These are phyloP conservation scores for Erethizon dorsatum DNA, from an alignment of 2,797 vertebrate genomes.

Conservation along the genomic window DNA sequence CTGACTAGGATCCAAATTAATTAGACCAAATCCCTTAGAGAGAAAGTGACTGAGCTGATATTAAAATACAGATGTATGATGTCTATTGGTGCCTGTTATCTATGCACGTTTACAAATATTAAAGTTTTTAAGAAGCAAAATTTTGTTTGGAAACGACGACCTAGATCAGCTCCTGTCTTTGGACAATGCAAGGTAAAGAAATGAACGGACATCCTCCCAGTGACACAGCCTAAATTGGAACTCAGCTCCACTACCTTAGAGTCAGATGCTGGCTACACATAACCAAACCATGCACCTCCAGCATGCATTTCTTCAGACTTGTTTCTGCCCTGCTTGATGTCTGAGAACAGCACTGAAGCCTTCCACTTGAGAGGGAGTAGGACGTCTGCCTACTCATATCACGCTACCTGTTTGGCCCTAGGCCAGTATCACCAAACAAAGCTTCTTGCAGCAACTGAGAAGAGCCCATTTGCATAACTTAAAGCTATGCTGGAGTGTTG, in stretches of 20 bases:
- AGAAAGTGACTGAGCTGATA: background rate
- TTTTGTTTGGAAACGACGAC: constrained; percentile 60
- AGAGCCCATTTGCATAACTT: constrained; percentile 86
- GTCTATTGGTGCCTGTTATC: background rate
- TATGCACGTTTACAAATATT: background rate
- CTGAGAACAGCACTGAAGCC: constrained; percentile 64
- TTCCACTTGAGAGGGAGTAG: constrained; percentile 39
- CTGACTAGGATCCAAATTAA: constrained; percentile 17
- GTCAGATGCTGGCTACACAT: background rate
- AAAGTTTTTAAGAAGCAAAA: constrained; percentile 43
- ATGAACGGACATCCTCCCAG: background rate
- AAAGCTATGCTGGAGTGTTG: constrained; percentile 82
- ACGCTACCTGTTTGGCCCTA: constrained; percentile 83
- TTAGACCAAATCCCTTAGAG: background rate
- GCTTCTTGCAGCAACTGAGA: constrained; percentile 84
- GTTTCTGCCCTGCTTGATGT: constrained; percentile 55
- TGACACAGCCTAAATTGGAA: background rate
- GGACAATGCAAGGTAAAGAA: background rate
- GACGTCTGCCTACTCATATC: constrained; percentile 78
- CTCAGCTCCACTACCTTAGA: background rate
- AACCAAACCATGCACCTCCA: background rate
- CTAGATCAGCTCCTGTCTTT: background rate
- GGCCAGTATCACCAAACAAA: constrained; percentile 85
- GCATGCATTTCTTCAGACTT: background rate
- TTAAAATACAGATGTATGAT: background rate